Conservation (phyloP, 2,797 vertebrate species). For the Scyliorhinus canicula region DNA sequence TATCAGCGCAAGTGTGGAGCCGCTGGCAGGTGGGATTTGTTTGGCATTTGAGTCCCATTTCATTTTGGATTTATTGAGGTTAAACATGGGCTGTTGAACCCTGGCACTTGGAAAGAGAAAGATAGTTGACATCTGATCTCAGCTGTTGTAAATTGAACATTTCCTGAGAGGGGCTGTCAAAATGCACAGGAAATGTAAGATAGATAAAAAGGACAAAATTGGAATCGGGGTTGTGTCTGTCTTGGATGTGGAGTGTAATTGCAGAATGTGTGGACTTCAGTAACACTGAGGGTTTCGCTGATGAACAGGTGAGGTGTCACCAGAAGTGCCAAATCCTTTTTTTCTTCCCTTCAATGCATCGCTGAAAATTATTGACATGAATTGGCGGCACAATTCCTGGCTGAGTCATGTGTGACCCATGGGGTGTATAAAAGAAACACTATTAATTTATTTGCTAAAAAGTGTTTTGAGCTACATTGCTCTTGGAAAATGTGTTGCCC, state of each 20-base stretch:
- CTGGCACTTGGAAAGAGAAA: neutral
- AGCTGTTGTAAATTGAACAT: neutral
- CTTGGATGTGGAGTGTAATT: neutral
- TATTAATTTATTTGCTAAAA: neutral
- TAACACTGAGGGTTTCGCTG: neutral
- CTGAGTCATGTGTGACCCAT: neutral
- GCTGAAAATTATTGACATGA: neutral
- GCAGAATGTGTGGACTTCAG: neutral
- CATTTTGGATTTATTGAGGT: too few species aligned
- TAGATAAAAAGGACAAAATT: neutral
- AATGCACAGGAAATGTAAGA: neutral
- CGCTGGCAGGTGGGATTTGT: neutral
- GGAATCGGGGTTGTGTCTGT: too few species aligned
- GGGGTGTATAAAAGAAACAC: neutral
- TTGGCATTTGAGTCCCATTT: neutral
- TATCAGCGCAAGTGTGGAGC: neutral
- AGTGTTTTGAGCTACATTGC: constrained; percentile 1
- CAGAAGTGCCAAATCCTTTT: neutral
- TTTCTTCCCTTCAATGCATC: neutral
- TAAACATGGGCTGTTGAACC: neutral
- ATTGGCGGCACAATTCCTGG: neutral
- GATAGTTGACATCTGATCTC: neutral
- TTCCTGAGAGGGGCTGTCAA: neutral
- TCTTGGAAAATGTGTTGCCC: neutral
- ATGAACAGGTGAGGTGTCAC: neutral